Evolutionary conservation across 2,888 invertebrate genomes (phyloP), one percentile per base, ranked within the genome.

Genomic region (Amphimallon solstitiale): DNA sequence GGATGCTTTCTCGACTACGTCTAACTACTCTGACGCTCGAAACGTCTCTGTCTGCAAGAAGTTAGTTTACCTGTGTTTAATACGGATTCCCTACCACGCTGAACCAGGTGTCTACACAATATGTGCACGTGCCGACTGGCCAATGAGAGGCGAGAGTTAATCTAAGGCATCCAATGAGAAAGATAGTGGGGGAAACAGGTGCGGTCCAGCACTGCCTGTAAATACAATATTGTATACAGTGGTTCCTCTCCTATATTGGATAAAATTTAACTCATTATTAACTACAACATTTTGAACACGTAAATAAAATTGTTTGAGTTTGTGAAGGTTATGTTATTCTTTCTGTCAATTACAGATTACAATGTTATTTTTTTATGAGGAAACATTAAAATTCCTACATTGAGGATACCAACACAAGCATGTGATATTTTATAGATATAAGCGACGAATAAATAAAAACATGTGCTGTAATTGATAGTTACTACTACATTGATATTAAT

Each of bases 101-200:
- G 51, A 51, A 66, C 74, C 76, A 77, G 76, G 74, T 76, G 73
- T 69, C 71, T 68, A 68, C 9, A 70, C 59, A 66, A 37, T 49
- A 52, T 51, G 71, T 77, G 74, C 83, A 82, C 83, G 83, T 83
- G 83, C 82, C 82, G 70, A 17, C 56, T 70, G 68, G 71, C 83
- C 82, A 83, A 83, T 82, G 68, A 63, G 46, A 67, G 40, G 63
- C 40, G 61, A 40, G 60, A 61, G 23, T 52, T 37, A n/a, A 40
- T 56, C 66, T 59, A 65, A 48, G 67, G 43, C 72, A 59, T 68
- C 81, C 80, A 81, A 80, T 81, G 66, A 74, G 63, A 52, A 63
- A 59, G 65, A 64, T 67, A 75, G 77, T 72, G 73, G 76, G 75
- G 74, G 79, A 72, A 70, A 74, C 82, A 82, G 82, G 81, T 82